A percentile compares a stretch with the other conserved stretches of the same genome.
Conservation (phyloP, 1,140 invertebrate genomes). For the Drosophila tani region DNA sequence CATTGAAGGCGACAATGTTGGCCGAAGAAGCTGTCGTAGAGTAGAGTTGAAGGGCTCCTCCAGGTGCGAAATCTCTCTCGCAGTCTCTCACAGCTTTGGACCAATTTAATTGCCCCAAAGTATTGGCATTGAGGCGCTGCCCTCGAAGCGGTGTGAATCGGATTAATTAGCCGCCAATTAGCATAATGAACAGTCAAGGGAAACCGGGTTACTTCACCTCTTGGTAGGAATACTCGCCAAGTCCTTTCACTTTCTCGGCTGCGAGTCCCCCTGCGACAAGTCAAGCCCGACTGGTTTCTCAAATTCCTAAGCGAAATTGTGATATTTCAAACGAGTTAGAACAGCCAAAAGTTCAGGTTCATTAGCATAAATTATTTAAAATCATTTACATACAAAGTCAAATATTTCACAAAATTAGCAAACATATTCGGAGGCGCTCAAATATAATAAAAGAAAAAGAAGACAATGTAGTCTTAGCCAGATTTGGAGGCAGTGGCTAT, state of each 20-base stretch:
- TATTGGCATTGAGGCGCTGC: conserved; percentile 31
- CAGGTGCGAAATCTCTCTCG: background rate
- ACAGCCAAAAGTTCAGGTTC: conserved; percentile 57
- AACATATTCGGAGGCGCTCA: conserved; percentile 16
- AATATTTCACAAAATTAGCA: conserved; percentile 55
- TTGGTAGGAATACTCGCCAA: background rate
- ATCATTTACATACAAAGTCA: conserved; percentile 67
- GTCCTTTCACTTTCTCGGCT: conserved; percentile 70
- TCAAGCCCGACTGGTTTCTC: conserved; percentile 27
- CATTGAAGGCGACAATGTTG: conserved; percentile 42
- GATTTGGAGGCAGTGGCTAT: conserved; percentile 23
- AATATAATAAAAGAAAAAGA: conserved; percentile 15
- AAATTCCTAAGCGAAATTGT: conserved; percentile 17
- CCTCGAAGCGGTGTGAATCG: conserved; percentile 49
- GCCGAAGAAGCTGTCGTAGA: background rate
- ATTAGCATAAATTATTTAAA: conserved; percentile 71
- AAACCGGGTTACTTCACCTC: conserved; percentile 16
- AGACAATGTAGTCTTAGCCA: conserved; percentile 13
- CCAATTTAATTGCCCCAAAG: conserved; percentile 23
- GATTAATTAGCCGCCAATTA: conserved; percentile 71
- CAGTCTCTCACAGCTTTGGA: conserved; percentile 9
- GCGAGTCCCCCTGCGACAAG: background rate
- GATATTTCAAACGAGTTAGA: conserved; percentile 63
- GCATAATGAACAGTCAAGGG: conserved; percentile 55
- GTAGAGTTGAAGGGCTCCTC: background rate